Evolutionary conservation across 2,888 invertebrate genomes (phyloP).

Genomic region (Scaeva pyrastri): DNA sequence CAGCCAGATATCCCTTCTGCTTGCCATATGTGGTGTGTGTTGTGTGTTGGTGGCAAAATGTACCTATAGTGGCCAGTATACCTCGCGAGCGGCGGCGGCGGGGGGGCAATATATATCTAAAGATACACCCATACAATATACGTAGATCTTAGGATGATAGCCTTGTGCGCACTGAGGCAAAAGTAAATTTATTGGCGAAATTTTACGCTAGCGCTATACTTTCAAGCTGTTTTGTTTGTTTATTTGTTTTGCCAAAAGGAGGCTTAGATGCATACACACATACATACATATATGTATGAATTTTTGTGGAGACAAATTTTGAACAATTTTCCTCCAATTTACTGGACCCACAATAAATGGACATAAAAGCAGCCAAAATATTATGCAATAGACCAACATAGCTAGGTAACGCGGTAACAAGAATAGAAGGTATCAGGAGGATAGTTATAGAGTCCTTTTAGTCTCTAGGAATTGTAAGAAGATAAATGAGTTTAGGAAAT

Average conservation of each 20-base stretch:
- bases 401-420: not conserved
- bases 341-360: constrained; percentile 51
- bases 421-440: too few species aligned
- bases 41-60: constrained; percentile 55
- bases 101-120: constrained; percentile 28
- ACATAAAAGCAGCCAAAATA: constrained; percentile 44
- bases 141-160: constrained; percentile 32
- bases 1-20: not conserved
- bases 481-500: constrained; percentile 18
- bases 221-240: constrained; percentile 28
- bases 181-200: constrained; percentile 77
- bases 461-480: not conserved
- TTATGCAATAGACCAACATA: constrained; percentile 73
- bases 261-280: not conserved
- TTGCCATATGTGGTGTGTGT: constrained; percentile 54
- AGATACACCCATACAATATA: not conserved
- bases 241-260: not conserved
- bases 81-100: not conserved
- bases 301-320: constrained; percentile 50
- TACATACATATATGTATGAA: not conserved
- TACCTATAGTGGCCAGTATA: constrained; percentile 4
- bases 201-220: constrained; percentile 74
- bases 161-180: constrained; percentile 73
- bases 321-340: constrained; percentile 60
- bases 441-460: too few species aligned